These are phyloP conservation scores for Adrianichthys oophorus DNA, from an alignment of 2,797 vertebrate species.

Conservation along the genomic window DNA sequence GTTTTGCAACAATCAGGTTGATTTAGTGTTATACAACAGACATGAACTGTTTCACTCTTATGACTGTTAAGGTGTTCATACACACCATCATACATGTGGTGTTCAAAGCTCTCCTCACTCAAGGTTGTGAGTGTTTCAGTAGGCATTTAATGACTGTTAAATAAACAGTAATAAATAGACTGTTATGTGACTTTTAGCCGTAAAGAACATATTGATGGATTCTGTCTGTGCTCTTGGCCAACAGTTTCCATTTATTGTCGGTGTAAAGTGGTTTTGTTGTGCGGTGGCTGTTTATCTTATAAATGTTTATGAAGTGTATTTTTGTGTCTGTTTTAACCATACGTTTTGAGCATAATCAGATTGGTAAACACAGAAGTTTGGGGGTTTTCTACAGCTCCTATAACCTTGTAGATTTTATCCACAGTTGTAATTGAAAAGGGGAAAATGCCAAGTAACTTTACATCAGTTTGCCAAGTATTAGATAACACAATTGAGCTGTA, in stretches of 20 bases:
- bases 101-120: conserved; percentile 47
- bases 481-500: conserved; percentile 69
- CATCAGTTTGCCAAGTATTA: conserved; percentile 68
- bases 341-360: conserved; percentile 19
- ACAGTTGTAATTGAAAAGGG: conserved; percentile 57
- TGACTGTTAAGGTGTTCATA: conserved; percentile 77
- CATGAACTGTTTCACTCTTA: conserved; percentile 74
- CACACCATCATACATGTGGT: conserved; percentile 56
- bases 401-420: conserved; percentile 51
- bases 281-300: conserved; percentile 36
- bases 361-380: conserved; percentile 7
- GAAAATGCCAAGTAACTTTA: conserved; percentile 72
- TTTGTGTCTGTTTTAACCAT: conserved; percentile 40
- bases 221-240: conserved; percentile 30
- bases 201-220: conserved; percentile 28
- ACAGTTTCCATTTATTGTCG: conserved; percentile 37
- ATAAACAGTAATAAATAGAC: conserved; percentile 72
- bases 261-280: conserved; percentile 45
- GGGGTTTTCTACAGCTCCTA: conserved; percentile 53
- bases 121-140: conserved; percentile 55
- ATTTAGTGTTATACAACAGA: conserved; percentile 47
- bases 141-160: conserved; percentile 78
- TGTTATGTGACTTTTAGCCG: conserved; percentile 68
- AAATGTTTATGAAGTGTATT: conserved; percentile 42
- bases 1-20: conserved; percentile 34